Evolutionary conservation across 2,113 vertebrate species (phyloP).

Genomic region (Anoplopoma fimbria): DNA sequence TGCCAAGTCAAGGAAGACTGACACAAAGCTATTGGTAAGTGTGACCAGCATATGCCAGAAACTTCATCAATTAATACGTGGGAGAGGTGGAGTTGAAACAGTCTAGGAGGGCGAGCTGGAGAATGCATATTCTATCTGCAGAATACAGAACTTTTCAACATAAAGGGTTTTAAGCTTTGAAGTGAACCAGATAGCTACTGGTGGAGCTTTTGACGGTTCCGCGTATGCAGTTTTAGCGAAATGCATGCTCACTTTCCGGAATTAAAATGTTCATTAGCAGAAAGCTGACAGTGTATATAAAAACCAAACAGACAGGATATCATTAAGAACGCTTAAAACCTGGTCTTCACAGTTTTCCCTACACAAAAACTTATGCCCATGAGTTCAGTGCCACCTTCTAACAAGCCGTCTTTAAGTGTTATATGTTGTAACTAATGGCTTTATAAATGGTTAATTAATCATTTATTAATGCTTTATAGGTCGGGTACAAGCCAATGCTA

Average conservation of each 20-base stretch:
- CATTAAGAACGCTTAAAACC: not conserved
- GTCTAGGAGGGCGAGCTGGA: not conserved
- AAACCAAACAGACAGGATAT: not conserved
- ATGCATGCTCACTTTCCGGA: not conserved
- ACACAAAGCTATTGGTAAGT: too few relatives aligned
- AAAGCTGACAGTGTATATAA: not conserved
- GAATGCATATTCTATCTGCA: slow-evolving; percentile 20
- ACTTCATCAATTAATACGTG: not conserved
- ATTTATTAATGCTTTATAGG: not conserved
- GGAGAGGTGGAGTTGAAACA: not conserved
- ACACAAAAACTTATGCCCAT: too few relatives aligned
- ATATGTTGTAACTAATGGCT: not conserved
- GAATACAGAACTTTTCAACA: slow-evolving; percentile 36
- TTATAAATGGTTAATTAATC: not conserved
- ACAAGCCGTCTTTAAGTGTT: not conserved
- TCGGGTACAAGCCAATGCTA: not conserved
- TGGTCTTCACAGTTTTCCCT: not conserved
- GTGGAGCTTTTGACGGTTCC: slow-evolving; percentile 13
- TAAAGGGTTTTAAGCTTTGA: slow-evolving; percentile 23
- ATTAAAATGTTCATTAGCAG: slow-evolving; percentile 1
- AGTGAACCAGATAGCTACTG: slow-evolving; percentile 18
- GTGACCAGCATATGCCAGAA: not conserved
- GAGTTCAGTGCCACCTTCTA: not conserved
- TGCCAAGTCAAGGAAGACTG: too few relatives aligned
- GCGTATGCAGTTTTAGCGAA: not conserved